Evolutionary conservation across 2,888 invertebrate genomes (phyloP).

Genomic region (Melikaiella ostensackeni): DNA sequence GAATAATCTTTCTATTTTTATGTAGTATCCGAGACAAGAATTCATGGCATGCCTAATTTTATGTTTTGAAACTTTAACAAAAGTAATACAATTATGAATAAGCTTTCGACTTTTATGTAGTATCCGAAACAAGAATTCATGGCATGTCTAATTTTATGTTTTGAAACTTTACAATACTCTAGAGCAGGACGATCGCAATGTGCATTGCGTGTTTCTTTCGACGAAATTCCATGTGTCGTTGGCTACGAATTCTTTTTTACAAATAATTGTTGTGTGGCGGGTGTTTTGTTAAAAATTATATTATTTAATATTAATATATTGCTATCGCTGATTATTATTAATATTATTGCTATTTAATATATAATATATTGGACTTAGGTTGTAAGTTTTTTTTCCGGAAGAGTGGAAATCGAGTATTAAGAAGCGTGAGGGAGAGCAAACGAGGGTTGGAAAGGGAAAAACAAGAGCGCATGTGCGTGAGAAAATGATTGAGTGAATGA

Average conservation of each 20-base stretch:
- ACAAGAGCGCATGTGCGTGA: slow-evolving; percentile 39
- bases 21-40: background rate
- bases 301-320: slow-evolving; percentile 77
- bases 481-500: slow-evolving; percentile 35
- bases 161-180: slow-evolving; percentile 30
- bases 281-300: slow-evolving; percentile 75
- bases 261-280: slow-evolving; percentile 62
- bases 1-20: background rate
- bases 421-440: slow-evolving; percentile 51
- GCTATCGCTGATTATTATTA: slow-evolving; percentile 69
- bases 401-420: slow-evolving; percentile 53
- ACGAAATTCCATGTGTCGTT: slow-evolving; percentile 60
- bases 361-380: slow-evolving; percentile 74
- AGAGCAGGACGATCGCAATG: background rate
- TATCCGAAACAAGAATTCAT: background rate
- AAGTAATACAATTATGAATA: too few species aligned
- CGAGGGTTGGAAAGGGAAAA: slow-evolving; percentile 47
- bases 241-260: slow-evolving; percentile 62
- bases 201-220: slow-evolving; percentile 42
- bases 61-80: background rate
- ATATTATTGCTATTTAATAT: slow-evolving; percentile 71
- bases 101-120: background rate
- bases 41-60: background rate
- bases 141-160: background rate
- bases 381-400: slow-evolving; percentile 71